phyloP scores from a whole-genome alignment of 2,113 vertebrate species.

The Pseudorasbora parva region DNA sequence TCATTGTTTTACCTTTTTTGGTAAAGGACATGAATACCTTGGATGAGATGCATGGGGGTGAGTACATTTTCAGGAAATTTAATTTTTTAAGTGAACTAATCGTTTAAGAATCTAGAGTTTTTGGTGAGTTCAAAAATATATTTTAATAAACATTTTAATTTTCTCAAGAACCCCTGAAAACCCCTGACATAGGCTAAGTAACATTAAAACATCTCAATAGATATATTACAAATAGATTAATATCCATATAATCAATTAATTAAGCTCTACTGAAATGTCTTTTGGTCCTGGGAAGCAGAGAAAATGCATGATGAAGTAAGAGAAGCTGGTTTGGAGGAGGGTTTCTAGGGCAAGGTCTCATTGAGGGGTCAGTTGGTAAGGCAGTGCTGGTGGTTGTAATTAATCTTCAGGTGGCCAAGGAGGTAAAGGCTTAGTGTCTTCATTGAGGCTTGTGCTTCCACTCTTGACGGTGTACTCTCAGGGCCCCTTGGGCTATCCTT shows the following conservation, averaged over 20 bases:
- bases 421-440: slow-evolving; percentile 59
- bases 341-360: slow-evolving; percentile 60
- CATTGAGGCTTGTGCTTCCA: slow-evolving; percentile 57
- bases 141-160: too few species aligned
- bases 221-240: background rate
- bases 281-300: background rate
- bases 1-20: too few species aligned
- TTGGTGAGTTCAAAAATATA: background rate
- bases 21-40: too few species aligned
- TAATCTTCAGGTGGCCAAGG: slow-evolving; percentile 70
- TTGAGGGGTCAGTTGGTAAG: slow-evolving; percentile 65
- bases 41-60: too few species aligned
- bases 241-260: background rate
- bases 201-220: background rate
- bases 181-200: background rate
- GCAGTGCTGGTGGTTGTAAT: slow-evolving; percentile 66
- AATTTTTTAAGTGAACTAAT: too few species aligned
- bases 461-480: slow-evolving; percentile 18
- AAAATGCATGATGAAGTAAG: slow-evolving; percentile 11
- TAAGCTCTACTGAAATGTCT: slow-evolving; percentile 2
- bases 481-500: slow-evolving; percentile 71
- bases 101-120: too few species aligned
- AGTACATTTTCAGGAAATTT: too few species aligned
- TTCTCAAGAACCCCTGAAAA: background rate
- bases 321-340: slow-evolving; percentile 27